Base-by-base conservation (phyloP, 2,113 vertebrate genomes). In the Melanotaenia duboulayi region DNA sequence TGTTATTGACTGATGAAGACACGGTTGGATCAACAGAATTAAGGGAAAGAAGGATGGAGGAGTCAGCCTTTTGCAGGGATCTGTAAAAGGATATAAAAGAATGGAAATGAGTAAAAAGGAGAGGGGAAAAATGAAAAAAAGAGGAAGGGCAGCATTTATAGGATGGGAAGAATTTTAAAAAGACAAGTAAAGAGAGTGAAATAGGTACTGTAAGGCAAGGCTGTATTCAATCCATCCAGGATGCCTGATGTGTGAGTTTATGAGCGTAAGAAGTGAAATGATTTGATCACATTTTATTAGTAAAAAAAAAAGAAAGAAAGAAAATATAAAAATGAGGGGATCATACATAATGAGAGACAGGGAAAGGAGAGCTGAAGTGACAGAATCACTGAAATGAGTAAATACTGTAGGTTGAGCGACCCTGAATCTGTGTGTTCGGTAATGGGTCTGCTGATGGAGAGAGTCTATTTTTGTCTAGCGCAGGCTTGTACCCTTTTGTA, bases 381-480 rank as follows among this genome's bases (percentile, higher is more conserved):
- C 19, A 64, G 52, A 40, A 37, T 37, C 11, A 13, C 13, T 25
- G 74, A 35, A 40, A 57, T 50, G 51, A 69, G 66, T 69, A 75
- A 73, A 83, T 14, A 50, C 51, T 56, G 58, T 7, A 61, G 81
- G 72, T 64, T 13, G 3, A 28, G 66, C 71, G 64, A 66, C 68
- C 68, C 62, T 76, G 63, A 80, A 64, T 63, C 64, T 81, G 71
- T 65, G 70, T 76, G 44, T 56, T 82, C 57, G 63, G 54, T 75
- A 75, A 76, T 86, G 49, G 83, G 25, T 46, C 60, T 56, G n/a
- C 32, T 80, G 82, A 81, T 74, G 49, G 57, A 84, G 54, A 64
- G 46, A 49, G n/a, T 65, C 61, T 81, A 80, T 81, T 84, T 75
- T 71, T 64, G 54, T 74, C 56, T 17, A 65, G 20, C 48, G 32